A percentile compares a stretch with the other conserved stretches of the same genome.
Conservation (phyloP, 2,888 invertebrate genomes). For the Drosophila dives region DNA sequence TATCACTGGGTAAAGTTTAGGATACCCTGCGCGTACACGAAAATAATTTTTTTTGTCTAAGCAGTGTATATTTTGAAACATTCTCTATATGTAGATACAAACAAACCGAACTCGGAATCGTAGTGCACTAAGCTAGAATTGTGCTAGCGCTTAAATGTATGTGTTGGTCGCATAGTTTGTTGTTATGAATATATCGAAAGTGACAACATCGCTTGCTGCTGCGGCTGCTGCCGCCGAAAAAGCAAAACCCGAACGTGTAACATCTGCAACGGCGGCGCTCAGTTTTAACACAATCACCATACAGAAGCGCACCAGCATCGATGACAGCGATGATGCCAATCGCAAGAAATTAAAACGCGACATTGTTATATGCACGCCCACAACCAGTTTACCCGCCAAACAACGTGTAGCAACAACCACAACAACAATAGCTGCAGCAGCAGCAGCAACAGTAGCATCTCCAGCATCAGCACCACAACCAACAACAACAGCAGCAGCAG, state of each 20-base stretch:
- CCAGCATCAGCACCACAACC: constrained; percentile 16
- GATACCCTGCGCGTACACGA: constrained; percentile 74
- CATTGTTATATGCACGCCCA: constrained; percentile 63
- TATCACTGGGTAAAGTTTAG: constrained; percentile 66
- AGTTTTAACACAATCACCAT: constrained; percentile 69
- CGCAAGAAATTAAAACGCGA: constrained; percentile 71
- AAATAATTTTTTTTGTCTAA: constrained; percentile 68
- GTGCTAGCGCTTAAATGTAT: constrained; percentile 54
- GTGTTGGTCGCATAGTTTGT: constrained; percentile 57
- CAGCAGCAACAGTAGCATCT: constrained; percentile 31
- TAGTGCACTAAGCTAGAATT: constrained; percentile 54
- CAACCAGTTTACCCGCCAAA: constrained; percentile 72
- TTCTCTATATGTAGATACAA: constrained; percentile 66
- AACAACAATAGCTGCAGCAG: constrained; percentile 23
- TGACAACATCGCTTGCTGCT: constrained; percentile 80
- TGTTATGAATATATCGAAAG: constrained; percentile 81
- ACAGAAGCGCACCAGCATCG: constrained; percentile 71
- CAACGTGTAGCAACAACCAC: constrained; percentile 57
- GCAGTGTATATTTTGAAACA: constrained; percentile 73
- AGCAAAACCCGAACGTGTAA: constrained; percentile 80
- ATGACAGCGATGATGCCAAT: constrained; percentile 61
- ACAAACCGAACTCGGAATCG: constrained; percentile 35
- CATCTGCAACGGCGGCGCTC: constrained; percentile 67
- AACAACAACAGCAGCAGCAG: constrained; percentile 13
- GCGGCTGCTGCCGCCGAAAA: constrained; percentile 80